Percentiles rank a stretch among this genome's conserved stretches.
phyloP scores from a whole-genome alignment of 2,888 invertebrate genomes.

The Coecobrya sp. region DNA sequence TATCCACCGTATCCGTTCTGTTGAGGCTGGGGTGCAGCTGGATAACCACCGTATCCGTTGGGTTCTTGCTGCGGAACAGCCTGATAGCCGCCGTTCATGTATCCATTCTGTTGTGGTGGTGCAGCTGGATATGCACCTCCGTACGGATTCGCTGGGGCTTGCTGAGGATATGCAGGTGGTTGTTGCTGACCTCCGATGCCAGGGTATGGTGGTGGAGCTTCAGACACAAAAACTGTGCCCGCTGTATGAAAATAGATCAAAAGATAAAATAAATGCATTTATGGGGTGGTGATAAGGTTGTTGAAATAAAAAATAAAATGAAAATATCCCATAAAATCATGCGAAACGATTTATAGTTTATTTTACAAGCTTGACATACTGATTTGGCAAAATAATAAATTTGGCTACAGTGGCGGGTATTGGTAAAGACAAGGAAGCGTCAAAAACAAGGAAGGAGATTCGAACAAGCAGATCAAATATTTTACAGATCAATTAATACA shows the following conservation, averaged over 20 bases:
- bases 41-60: constrained; percentile 68
- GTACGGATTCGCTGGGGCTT: constrained; percentile 63
- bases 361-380: background rate
- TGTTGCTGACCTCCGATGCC: constrained; percentile 87
- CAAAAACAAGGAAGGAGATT: constrained; percentile 33
- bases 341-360: background rate
- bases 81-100: background rate
- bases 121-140: constrained; percentile 32
- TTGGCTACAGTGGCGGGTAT: background rate
- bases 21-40: constrained; percentile 53
- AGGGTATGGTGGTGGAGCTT: constrained; percentile 89
- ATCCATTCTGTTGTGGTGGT: constrained; percentile 3
- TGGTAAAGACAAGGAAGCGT: background rate
- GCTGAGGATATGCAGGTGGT: constrained; percentile 68
- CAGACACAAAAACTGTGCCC: constrained; percentile 88
- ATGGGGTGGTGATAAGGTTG: background rate
- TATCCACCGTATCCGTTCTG: constrained; percentile 60
- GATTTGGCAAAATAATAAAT: background rate
- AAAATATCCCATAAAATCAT: background rate
- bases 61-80: constrained; percentile 6
- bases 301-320: background rate
- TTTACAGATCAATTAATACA: background rate
- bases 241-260: constrained; percentile 85
- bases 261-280: background rate
- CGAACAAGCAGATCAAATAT: background rate